Base-by-base conservation (phyloP, 2,797 vertebrate species). In the Gastrophryne carolinensis region DNA sequence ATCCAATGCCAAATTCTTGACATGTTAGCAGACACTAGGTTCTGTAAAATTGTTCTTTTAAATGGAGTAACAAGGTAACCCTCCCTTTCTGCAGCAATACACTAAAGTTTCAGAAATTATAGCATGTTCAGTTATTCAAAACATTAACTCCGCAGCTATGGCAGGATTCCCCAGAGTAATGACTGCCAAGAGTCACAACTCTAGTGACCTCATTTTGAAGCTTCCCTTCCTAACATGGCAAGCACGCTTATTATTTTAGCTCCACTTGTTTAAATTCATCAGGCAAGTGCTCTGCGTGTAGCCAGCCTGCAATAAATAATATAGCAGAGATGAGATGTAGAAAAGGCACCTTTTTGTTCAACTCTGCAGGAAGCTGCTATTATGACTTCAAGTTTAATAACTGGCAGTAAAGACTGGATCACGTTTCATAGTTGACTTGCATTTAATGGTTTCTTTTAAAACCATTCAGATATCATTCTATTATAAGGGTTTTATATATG, bases 161-260 rank as follows among this genome's bases (percentile, higher is more conserved):
- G 58, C 9, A 71, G 37, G 78, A 79, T 73, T 60, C 41, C 69
- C 4, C 5, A 7, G 11, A 73, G 52, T 47, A 65, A 79, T 78
- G 62, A 56, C 52, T 73, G 12, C 62, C 10, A 47, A 53, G 6
- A 80, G 75, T 34, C 81, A 50, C 67, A 71, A 62, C 62, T n/a
- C n/a, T 67, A 77, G 50, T 64, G 74, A 77, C 74, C 74, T 77
- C 67, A 71, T 71, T 76, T 63, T 64, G 35, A 63, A 71, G 67
- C 50, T 64, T 71, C 58, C 74, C 29, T 29, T 77, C 37, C 74
- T 34, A 34, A 57, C 58, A 57, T 24, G 39, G 67, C 49, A 69
- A 64, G 64, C 58, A 77, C 67, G 57, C 50, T 50, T 54, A 77
- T 62, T 76, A 76, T 26, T 35, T 76, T 44, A 70, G 57, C 66